A percentile compares a stretch with the other conserved stretches of the same genome.
Conservation (phyloP, 2,888 invertebrate species). For the Entomobrya multifasciata region DNA sequence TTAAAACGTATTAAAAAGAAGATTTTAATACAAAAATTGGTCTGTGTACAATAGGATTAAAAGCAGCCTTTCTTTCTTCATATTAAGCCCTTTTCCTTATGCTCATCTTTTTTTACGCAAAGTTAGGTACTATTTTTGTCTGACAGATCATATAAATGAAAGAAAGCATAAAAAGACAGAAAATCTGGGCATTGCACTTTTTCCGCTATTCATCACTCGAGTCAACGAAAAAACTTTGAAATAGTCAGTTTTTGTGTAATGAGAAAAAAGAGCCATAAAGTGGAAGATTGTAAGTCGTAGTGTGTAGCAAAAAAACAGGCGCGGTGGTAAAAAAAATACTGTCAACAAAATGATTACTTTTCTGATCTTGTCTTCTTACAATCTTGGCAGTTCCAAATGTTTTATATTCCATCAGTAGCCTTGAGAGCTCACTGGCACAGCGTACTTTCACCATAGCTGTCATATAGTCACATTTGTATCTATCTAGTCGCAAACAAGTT, state of each 20-base stretch:
- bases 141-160: neutral
- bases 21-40: no score
- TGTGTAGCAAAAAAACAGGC: no score
- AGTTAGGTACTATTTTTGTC: slow-evolving; percentile 1
- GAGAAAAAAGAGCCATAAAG: neutral
- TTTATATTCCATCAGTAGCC: slow-evolving; percentile 25
- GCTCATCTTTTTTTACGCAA: neutral
- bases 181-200: slow-evolving; percentile 54
- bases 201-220: slow-evolving; percentile 27
- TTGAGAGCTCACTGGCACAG: no score
- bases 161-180: slow-evolving; percentile 37
- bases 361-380: slow-evolving; percentile 41
- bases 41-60: no score
- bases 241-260: neutral
- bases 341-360: slow-evolving; percentile 70
- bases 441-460: no score
- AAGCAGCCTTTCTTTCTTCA: no score
- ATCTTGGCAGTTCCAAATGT: slow-evolving; percentile 16
- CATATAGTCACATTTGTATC: no score
- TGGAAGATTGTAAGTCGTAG: no score
- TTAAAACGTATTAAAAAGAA: no score
- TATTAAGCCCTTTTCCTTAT: no score
- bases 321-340: no score
- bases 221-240: slow-evolving; percentile 40
- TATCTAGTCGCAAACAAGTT: neutral